phyloP scores from a whole-genome alignment of 2,113 vertebrate genomes.

The Oreotrochilus melanogaster region DNA sequence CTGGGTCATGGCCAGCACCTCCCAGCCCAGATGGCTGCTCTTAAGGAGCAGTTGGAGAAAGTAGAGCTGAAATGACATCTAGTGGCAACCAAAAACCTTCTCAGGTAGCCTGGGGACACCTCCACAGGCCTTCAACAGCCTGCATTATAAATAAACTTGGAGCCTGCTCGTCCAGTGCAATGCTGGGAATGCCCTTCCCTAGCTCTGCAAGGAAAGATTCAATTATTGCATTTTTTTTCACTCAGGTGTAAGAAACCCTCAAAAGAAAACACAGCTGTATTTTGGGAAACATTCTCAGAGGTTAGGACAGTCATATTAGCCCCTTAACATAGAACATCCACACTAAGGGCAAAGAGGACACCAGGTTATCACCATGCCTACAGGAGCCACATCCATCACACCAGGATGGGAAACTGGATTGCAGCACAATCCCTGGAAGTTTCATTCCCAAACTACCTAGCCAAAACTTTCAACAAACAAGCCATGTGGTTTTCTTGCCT shows the following conservation, averaged over 20 bases:
- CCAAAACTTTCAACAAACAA: background rate
- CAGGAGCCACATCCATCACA: accelerated
- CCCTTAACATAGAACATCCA: accelerated
- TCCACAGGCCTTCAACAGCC: accelerated
- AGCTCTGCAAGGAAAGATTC: background rate
- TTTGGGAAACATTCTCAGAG: background rate
- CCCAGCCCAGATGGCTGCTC: background rate
- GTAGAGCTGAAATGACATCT: conserved; percentile 66
- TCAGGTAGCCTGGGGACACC: background rate
- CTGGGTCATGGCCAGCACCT: background rate
- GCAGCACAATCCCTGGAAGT: background rate
- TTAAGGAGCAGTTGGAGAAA: background rate
- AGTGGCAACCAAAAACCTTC: conserved; percentile 20
- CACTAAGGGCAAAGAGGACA: too few species aligned
- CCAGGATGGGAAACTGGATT: background rate
- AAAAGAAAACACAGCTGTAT: background rate
- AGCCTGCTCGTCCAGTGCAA: background rate
- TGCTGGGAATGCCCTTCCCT: background rate
- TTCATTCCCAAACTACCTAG: background rate
- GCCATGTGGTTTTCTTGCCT: accelerated
- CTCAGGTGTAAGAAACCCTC: accelerated
- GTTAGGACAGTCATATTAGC: accelerated
- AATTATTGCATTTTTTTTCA: background rate
- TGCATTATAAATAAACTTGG: background rate
- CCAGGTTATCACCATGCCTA: background rate